A percentile compares a stretch with the other conserved stretches of the same genome.
These are phyloP conservation scores for Nesoenas mayeri DNA, from an alignment of 2,113 vertebrate species.

Conservation along the genomic window DNA sequence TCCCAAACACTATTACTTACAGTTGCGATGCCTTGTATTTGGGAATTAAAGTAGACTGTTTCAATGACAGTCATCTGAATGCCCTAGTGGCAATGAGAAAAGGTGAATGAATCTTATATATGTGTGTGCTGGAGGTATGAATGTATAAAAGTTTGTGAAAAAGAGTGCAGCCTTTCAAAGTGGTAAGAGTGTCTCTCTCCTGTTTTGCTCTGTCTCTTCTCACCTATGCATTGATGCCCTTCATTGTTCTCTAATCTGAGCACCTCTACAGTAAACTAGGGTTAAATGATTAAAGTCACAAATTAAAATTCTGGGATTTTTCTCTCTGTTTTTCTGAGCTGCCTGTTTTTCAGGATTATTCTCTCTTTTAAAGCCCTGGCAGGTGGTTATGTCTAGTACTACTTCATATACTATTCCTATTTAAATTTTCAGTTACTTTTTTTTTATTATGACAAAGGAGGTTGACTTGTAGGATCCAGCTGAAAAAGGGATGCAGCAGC, in stretches of 20 bases:
- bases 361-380: background rate
- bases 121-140: accelerated
- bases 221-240: background rate
- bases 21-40: background rate
- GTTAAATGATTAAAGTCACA: background rate
- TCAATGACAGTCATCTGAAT: background rate
- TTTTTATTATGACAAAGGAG: background rate
- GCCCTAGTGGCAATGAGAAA: background rate
- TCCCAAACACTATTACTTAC: background rate
- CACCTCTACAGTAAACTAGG: background rate
- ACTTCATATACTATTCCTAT: background rate
- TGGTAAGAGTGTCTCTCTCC: background rate
- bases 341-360: background rate
- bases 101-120: background rate
- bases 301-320: background rate
- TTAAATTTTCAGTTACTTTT: background rate
- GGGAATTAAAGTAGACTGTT: background rate
- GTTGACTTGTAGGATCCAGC: background rate
- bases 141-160: background rate
- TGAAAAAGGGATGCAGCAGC: background rate
- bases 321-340: background rate
- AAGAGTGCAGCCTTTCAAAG: background rate
- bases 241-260: background rate
- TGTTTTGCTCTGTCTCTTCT: background rate
- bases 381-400: background rate